These are phyloP conservation scores for Rugalucina vietnamica DNA, from an alignment of 2,888 invertebrate species.

Conservation along the genomic window DNA sequence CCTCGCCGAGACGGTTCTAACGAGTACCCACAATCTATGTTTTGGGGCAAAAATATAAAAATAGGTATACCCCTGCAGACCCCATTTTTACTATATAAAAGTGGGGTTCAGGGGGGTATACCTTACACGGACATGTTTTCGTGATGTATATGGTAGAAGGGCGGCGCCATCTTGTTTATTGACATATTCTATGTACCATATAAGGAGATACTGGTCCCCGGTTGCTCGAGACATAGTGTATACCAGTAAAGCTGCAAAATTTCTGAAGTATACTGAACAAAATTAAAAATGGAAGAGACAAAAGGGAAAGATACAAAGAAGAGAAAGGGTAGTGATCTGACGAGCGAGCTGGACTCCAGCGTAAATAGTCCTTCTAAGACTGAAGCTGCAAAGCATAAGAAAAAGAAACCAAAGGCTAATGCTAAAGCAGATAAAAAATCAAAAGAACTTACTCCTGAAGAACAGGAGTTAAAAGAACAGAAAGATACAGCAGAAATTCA, in stretches of 20 bases:
- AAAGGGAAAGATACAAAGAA: neutral
- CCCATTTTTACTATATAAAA: no score
- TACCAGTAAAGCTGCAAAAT: neutral
- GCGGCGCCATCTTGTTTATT: neutral
- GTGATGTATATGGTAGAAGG: neutral
- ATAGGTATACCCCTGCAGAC: no score
- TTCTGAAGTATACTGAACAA: neutral
- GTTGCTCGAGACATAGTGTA: neutral
- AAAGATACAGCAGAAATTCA: no score
- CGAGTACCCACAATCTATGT: no score
- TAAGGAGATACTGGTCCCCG: neutral
- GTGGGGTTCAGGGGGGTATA: no score
- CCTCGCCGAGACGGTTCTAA: no score
- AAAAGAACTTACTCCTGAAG: no score
- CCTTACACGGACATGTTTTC: no score
- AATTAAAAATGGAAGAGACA: neutral
- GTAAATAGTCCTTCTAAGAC: neutral
- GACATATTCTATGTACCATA: neutral
- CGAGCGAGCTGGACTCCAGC: neutral
- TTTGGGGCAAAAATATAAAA: no score
- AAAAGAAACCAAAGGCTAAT: no score
- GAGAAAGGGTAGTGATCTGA: conserved; percentile 1
- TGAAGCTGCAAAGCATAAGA: neutral
- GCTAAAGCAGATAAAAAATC: no score
- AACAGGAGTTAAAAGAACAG: no score